Percentiles rank a stretch among this genome's conserved stretches.
Evolutionary conservation across 2,888 invertebrate genomes (phyloP).

Genomic region (Amphipyra berbera): DNA sequence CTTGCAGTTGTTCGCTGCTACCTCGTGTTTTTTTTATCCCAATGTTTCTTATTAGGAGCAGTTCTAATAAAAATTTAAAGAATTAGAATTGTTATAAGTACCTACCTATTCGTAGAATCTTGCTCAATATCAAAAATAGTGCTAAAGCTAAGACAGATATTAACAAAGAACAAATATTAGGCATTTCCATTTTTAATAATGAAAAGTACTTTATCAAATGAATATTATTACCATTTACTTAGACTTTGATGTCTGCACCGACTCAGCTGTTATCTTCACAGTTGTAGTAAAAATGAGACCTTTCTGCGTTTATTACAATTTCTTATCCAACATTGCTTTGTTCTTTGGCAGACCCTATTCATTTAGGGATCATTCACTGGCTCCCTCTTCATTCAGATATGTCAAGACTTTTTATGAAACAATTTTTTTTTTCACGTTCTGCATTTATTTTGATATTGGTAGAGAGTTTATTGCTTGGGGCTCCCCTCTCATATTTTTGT

Average conservation of each 20-base stretch:
- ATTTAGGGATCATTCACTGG: constrained; percentile 60
- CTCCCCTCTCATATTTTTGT: neutral
- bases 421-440: constrained; percentile 42
- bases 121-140: neutral
- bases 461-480: constrained; percentile 15
- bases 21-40: too few relatives aligned
- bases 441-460: constrained; percentile 31
- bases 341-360: constrained; percentile 65
- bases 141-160: neutral
- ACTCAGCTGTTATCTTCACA: constrained; percentile 63
- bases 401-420: constrained; percentile 56
- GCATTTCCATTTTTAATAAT: neutral
- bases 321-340: constrained; percentile 66
- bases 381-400: constrained; percentile 52
- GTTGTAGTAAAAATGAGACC: constrained; percentile 69
- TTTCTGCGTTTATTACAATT: constrained; percentile 71
- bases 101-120: too few relatives aligned
- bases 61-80: too few relatives aligned
- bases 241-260: constrained; percentile 29
- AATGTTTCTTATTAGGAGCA: too few relatives aligned
- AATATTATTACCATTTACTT: constrained; percentile 13
- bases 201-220: neutral
- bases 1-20: too few relatives aligned
- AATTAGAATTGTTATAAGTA: too few relatives aligned
- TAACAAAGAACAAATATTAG: neutral